phyloP scores from a whole-genome alignment of 2,113 vertebrate genomes.

The Cephalopterus ornatus region DNA sequence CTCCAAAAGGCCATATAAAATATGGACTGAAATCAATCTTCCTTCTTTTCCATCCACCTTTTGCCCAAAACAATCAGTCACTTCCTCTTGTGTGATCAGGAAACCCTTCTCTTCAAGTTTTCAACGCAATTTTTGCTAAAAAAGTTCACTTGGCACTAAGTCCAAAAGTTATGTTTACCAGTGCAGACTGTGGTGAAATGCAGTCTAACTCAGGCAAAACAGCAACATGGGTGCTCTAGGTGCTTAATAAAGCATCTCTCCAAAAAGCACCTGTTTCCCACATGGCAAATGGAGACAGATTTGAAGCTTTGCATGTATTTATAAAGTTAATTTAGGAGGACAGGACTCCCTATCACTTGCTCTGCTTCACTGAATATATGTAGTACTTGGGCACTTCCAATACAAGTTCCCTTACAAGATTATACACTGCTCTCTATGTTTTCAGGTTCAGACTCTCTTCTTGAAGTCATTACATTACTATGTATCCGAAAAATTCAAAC shows the following conservation, averaged over 20 bases:
- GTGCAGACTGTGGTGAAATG: neutral
- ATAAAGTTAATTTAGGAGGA: neutral
- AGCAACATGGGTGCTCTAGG: neutral
- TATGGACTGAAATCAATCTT: neutral
- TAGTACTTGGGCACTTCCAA: neutral
- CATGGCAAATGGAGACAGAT: neutral
- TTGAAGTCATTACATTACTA: neutral
- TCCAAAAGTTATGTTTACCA: neutral
- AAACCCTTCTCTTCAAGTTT: neutral
- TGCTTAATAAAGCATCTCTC: neutral
- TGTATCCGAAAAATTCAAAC: neutral
- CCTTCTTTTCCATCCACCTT: neutral
- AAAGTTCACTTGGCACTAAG: neutral
- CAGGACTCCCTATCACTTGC: neutral
- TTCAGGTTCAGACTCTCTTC: neutral
- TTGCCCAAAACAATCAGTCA: neutral
- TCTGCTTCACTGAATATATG: neutral
- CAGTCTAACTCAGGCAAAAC: neutral
- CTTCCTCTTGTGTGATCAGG: neutral
- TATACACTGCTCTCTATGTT: neutral
- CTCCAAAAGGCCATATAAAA: neutral
- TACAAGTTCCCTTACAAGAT: neutral
- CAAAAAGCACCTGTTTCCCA: neutral
- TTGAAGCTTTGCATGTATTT: neutral
- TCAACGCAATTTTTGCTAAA: neutral